Percentiles rank a stretch among this genome's conserved stretches.
Evolutionary conservation across 2,797 vertebrate species (phyloP).

Genomic region (Carduelis carduelis): DNA sequence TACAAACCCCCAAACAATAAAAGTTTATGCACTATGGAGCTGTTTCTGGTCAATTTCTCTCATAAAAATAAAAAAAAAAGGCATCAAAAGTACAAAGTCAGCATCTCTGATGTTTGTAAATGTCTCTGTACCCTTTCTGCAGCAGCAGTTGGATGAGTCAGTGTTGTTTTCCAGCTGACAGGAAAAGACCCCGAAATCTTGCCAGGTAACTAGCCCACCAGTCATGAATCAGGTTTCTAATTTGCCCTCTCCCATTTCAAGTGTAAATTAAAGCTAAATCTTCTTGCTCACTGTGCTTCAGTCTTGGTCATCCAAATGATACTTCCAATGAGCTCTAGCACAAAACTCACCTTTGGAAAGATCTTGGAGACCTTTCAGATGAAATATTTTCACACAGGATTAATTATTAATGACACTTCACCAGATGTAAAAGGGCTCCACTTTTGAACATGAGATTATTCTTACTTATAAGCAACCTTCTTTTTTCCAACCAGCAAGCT

Average conservation of each 20-base stretch:
- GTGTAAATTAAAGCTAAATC: neutral
- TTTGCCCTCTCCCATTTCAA: neutral
- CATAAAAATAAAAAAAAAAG: neutral
- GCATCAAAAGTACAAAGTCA: neutral
- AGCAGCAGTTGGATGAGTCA: neutral
- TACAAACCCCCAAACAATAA: neutral
- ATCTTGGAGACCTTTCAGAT: neutral
- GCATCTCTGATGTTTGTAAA: neutral
- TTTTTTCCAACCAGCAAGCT: neutral
- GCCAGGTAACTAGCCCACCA: neutral
- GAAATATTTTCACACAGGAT: neutral
- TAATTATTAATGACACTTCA: neutral
- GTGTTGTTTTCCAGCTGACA: neutral
- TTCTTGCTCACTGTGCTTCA: neutral
- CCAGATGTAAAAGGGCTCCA: neutral
- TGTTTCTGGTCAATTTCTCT: neutral
- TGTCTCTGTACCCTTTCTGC: neutral
- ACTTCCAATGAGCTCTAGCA: neutral
- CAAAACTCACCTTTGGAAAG: neutral
- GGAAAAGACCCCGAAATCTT: neutral
- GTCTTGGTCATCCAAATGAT: neutral
- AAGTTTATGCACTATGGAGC: neutral
- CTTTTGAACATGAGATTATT: neutral
- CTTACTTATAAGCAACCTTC: neutral
- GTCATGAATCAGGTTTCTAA: neutral